phyloP scores from a whole-genome alignment of 2,113 vertebrate species.

The Tachycineta bicolor region DNA sequence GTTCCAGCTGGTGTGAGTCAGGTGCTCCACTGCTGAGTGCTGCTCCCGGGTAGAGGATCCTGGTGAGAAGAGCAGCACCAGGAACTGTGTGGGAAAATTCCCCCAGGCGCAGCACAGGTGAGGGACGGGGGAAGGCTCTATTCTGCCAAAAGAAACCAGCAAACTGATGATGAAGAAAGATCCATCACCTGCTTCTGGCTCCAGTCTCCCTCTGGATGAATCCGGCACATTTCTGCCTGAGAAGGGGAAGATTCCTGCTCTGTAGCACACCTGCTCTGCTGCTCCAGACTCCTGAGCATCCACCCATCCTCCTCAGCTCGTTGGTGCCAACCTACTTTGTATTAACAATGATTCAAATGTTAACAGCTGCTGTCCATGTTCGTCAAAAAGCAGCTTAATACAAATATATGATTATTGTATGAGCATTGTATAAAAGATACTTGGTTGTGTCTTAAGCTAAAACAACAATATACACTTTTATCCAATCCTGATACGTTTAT shows the following conservation, averaged over 20 bases:
- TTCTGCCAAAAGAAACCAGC: not conserved
- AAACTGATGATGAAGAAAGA: not conserved
- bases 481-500: slow-evolving; percentile 66
- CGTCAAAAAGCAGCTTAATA: slow-evolving; percentile 48
- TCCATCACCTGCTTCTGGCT: not conserved
- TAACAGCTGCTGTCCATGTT: slow-evolving; percentile 50
- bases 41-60: not conserved
- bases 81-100: not conserved
- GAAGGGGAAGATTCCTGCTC: not conserved
- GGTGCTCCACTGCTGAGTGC: not conserved
- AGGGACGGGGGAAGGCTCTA: not conserved
- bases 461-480: slow-evolving; percentile 64
- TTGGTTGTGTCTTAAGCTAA: slow-evolving; percentile 51
- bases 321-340: slow-evolving; percentile 32
- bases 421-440: slow-evolving; percentile 38
- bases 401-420: slow-evolving; percentile 41
- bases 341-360: slow-evolving; percentile 35
- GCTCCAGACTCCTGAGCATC: not conserved
- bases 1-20: not conserved
- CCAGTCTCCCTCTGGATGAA: not conserved
- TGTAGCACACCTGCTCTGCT: not conserved
- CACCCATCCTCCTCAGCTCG: not conserved
- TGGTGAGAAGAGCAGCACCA: fast-evolving
- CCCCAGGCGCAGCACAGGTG: too few relatives aligned
- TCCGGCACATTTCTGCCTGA: not conserved